Percentiles rank a stretch among this genome's conserved stretches.
Conservation (phyloP, 1,140 invertebrate species). For the Drosophila gunungcola region DNA sequence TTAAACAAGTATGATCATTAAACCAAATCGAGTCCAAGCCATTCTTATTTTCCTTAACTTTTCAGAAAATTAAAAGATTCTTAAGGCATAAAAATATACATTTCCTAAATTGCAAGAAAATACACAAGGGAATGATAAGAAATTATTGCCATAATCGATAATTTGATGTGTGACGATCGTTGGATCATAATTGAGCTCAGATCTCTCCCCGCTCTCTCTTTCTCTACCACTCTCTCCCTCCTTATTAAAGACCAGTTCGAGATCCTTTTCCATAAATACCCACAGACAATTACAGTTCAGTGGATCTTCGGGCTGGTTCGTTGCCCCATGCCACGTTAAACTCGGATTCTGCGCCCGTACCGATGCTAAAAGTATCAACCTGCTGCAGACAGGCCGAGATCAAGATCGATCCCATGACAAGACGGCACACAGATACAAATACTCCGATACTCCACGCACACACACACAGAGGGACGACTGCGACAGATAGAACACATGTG, state of each 20-base stretch:
- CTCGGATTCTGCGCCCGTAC: slow-evolving; percentile 45
- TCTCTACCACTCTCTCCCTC: background rate
- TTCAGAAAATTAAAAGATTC: background rate
- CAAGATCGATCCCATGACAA: slow-evolving; percentile 74
- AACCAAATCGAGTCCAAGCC: background rate
- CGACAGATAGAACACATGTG: slow-evolving; percentile 59
- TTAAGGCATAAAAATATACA: slow-evolving; percentile 2
- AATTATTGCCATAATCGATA: slow-evolving; percentile 39
- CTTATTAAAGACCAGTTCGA: slow-evolving; percentile 35
- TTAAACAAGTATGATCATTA: background rate
- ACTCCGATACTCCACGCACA: slow-evolving; percentile 19
- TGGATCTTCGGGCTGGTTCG: slow-evolving; percentile 62
- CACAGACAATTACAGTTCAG: slow-evolving; percentile 61
- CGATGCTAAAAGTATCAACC: slow-evolving; percentile 66
- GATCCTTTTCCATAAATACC: slow-evolving; percentile 58
- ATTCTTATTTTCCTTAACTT: background rate
- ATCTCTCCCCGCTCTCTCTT: background rate
- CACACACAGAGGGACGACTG: slow-evolving; percentile 8
- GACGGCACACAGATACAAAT: slow-evolving; percentile 9
- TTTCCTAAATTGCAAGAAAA: slow-evolving; percentile 5
- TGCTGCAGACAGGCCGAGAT: slow-evolving; percentile 64
- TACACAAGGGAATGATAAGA: slow-evolving; percentile 21
- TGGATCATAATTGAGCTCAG: slow-evolving; percentile 37
- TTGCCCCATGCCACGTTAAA: slow-evolving; percentile 74
- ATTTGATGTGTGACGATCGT: slow-evolving; percentile 37